Percentiles rank a stretch among this genome's conserved stretches.
Conservation (phyloP, 2,113 vertebrate genomes). For the Laterallus jamaicensis region DNA sequence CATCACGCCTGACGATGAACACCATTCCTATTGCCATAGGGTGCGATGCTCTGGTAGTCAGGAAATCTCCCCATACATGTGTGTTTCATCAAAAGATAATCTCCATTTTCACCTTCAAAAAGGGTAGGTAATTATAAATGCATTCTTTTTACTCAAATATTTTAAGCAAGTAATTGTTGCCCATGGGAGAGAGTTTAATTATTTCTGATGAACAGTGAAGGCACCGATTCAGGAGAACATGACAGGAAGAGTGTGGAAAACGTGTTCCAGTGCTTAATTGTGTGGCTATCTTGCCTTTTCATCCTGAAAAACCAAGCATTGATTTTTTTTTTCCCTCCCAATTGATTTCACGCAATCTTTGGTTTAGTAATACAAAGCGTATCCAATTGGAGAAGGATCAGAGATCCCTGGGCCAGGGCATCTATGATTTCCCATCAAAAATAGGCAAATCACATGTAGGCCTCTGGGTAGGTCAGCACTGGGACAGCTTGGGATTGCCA, state of each 20-base stretch:
- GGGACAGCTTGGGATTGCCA: background rate
- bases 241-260: conserved; percentile 70
- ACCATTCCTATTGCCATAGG: background rate
- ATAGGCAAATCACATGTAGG: background rate
- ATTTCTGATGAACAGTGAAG: conserved; percentile 79
- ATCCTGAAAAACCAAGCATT: conserved; percentile 70
- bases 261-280: conserved; percentile 72
- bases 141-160: conserved; percentile 77
- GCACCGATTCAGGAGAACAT: conserved; percentile 67
- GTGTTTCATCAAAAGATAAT: conserved; percentile 73
- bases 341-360: conserved; percentile 76
- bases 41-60: background rate
- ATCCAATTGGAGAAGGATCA: conserved; percentile 49
- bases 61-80: conserved; percentile 5
- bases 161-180: conserved; percentile 82
- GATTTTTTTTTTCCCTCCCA: conserved; percentile 67
- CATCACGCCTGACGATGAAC: background rate
- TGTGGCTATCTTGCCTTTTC: conserved; percentile 73
- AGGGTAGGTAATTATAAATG: conserved; percentile 77
- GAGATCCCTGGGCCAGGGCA: background rate
- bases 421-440: background rate
- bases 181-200: conserved; percentile 82
- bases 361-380: conserved; percentile 62
- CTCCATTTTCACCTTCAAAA: conserved; percentile 78
- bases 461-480: background rate